phyloP scores from a whole-genome alignment of 2,113 vertebrate species.

The Pollimyrus isidori region DNA sequence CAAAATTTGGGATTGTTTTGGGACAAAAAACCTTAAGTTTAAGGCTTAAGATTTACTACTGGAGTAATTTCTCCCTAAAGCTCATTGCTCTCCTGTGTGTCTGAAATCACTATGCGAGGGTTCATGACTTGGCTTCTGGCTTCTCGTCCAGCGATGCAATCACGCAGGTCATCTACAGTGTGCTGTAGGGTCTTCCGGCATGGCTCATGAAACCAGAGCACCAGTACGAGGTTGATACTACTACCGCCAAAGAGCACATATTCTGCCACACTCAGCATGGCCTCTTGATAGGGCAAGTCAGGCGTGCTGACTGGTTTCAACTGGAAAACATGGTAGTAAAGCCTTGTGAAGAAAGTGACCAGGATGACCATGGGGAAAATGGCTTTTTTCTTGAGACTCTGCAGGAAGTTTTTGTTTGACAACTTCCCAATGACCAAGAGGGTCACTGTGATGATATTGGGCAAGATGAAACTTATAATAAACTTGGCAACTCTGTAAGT shows the following conservation, averaged over 20 bases:
- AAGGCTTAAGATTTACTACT: not conserved
- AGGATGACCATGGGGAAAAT: constrained; percentile 25
- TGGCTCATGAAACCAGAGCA: constrained; percentile 50
- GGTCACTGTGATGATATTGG: constrained; percentile 44
- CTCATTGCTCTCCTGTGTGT: constrained; percentile 42
- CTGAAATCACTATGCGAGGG: constrained; percentile 49
- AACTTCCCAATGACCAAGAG: constrained; percentile 35
- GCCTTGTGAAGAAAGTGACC: constrained; percentile 40
- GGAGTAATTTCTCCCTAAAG: not conserved
- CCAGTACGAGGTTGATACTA: constrained; percentile 47
- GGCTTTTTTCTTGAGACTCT: constrained; percentile 20
- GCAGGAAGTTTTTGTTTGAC: constrained; percentile 33
- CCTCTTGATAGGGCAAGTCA: constrained; percentile 15
- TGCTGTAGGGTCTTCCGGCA: constrained; percentile 44
- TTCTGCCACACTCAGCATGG: constrained; percentile 60
- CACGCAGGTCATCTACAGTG: constrained; percentile 35
- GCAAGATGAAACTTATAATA: constrained; percentile 55
- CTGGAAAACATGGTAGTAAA: constrained; percentile 56
- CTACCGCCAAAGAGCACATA: constrained; percentile 62
- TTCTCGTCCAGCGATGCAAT: constrained; percentile 42
- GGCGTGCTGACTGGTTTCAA: constrained; percentile 40
- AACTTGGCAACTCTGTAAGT: constrained; percentile 55
- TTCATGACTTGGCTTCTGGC: constrained; percentile 51
- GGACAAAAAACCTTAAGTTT: not conserved
- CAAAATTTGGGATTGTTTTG: not conserved